A percentile compares a stretch with the other conserved stretches of the same genome.
Conservation (phyloP, 2,797 vertebrate genomes). For the Halcyon smyrnensis region DNA sequence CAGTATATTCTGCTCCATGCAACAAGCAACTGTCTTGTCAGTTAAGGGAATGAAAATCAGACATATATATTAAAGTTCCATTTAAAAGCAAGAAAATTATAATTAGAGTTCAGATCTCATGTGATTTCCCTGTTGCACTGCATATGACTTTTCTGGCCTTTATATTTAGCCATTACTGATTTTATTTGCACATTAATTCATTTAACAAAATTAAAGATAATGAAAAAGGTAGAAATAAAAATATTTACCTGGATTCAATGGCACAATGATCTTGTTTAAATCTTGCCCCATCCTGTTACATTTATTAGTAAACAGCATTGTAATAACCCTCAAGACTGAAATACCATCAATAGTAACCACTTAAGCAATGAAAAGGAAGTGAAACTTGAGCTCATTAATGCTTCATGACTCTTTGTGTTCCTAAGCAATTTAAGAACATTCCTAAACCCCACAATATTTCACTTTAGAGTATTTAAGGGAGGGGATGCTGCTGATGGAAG, state of each 20-base stretch:
- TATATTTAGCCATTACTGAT: not conserved
- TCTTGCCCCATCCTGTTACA: not conserved
- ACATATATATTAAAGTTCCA: not conserved
- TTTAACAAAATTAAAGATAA: not conserved
- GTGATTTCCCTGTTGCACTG: not conserved
- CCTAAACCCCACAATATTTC: not conserved
- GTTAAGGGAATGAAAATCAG: not conserved
- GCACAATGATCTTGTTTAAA: not conserved
- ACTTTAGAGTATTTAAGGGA: conserved; percentile 41
- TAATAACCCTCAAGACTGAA: not conserved
- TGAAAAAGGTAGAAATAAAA: not conserved
- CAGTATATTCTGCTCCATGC: not conserved
- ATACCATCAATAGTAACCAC: not conserved
- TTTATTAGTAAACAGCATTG: not conserved
- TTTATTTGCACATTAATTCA: not conserved
- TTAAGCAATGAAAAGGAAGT: not conserved
- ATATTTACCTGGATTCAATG: not conserved
- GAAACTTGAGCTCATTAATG: not conserved
- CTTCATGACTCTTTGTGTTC: not conserved
- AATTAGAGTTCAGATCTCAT: not conserved
- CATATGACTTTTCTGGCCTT: not conserved
- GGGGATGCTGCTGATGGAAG: not conserved
- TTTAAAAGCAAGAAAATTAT: not conserved
- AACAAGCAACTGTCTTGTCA: not conserved
- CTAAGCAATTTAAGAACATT: not conserved